Base-by-base conservation (phyloP, 1,140 invertebrate genomes). In the Oreohelix idahoensis region DNA sequence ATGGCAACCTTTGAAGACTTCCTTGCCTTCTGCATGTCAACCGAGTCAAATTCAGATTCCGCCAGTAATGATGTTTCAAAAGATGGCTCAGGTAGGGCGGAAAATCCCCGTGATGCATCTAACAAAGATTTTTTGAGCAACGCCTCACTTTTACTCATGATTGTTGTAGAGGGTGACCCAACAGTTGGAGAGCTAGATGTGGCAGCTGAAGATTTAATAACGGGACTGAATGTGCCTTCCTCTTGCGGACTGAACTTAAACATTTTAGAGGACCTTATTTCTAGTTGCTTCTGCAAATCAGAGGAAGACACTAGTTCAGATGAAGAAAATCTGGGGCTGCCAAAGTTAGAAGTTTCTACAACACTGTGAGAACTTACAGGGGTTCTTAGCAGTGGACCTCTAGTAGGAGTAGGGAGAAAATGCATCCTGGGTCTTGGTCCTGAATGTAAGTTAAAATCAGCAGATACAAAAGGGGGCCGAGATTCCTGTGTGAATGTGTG, bases 31-130 rank as follows among this genome's bases (percentile, higher is more conserved):
- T 45, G 29, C 15, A 51, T 35, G n/a, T 58, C 17, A 13, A n/a
- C 13, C 0, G 51, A 75, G 32, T 84, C 70, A 69, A 77, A 58
- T 32, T 71, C 79, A 20, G 83, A 38, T 58, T 83, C 83, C 32
- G 83, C 83, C 45, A 79, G 49, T 2, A 53, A 35, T 4, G 83
- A 84, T 35, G 77, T 76, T 35, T 81, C 84, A 84, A 84, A 84
- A 23, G 75, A 74, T 36, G 84, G 84, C 35, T 84, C 84, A 0
- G 83, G 23, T n/a, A 49, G 51, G 0, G n/a, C 29, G 4, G 58
- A 20, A 8, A 8, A 13, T n/a, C 39, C 38, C 11, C 36, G 45
- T 42, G 32, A 20, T 53, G 35, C 53, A 36, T 53, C 66, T 15
- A 39, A 8, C 4, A 5, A 8, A 5, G 53, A 51, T 36, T 38